These are phyloP conservation scores for Cheirogaleus medius DNA, from an alignment of 2,113 vertebrate genomes.

Conservation along the genomic window DNA sequence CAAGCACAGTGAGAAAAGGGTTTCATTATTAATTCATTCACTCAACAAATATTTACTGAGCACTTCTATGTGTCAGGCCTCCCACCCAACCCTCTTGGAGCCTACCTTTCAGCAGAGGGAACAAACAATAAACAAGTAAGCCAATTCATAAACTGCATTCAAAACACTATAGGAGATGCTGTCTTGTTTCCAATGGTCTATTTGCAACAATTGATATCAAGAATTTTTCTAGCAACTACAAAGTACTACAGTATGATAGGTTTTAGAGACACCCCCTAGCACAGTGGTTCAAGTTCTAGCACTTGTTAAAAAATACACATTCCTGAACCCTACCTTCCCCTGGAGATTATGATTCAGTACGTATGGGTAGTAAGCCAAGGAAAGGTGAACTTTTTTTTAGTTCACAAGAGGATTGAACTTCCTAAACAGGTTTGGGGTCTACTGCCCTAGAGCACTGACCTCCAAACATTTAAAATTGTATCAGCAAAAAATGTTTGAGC, in stretches of 20 bases:
- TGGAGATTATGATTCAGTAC: not conserved
- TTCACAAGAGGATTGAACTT: not conserved
- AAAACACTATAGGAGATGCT: not conserved
- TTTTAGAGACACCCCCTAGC: not conserved
- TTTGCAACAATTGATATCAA: not conserved
- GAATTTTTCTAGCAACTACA: slow-evolving; percentile 24
- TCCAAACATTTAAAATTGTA: slow-evolving; percentile 19
- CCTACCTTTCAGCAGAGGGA: not conserved
- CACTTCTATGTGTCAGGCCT: not conserved
- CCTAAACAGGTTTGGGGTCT: not conserved
- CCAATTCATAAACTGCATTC: not conserved
- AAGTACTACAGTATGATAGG: not conserved
- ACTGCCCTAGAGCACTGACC: not conserved
- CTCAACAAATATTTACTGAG: not conserved
- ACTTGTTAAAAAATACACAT: not conserved
- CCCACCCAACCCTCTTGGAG: not conserved
- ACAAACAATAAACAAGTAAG: not conserved
- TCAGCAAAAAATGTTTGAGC: not conserved
- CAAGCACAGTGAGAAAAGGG: not conserved
- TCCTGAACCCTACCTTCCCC: not conserved
- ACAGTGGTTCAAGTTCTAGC: not conserved
- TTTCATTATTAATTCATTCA: not conserved
- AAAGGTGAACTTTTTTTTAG: not conserved
- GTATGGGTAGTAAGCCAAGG: not conserved
- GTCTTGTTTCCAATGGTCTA: not conserved